Base-by-base conservation (phyloP, 2,888 invertebrate genomes). In the Exocentrus adspersus region DNA sequence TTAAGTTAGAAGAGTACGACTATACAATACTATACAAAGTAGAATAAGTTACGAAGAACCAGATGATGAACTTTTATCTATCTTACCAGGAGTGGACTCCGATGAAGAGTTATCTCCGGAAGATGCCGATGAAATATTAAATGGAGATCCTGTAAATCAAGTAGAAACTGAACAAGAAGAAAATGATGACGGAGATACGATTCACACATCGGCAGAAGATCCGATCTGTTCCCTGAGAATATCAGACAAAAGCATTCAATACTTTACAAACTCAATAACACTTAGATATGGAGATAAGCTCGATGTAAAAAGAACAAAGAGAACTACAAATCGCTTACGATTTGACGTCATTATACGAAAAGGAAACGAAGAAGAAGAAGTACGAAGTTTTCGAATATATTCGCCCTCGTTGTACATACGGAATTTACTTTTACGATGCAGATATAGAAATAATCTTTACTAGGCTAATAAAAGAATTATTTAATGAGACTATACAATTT, bases 201-300 rank as follows among this genome's bases (percentile, higher is more conserved):
- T 57, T 9, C 58, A 58, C 20, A 30, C 46, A 7, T 24, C 48
- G 20, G 30, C 45, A 46, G 58, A 58, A 48, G 43, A 58, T 28
- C 58, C 58, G 12, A 58, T 57, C 14, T 43, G 45, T 16, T 43
- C 32, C 24, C 14, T 57, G 30, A 43, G 28, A n/a, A 57, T 57
- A 24, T 57, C 57, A 10, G 43, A 2, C 30, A 30, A 30, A 30
- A 30, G 30, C n/a, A 30, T 30, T 30, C 30, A 30, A 17, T 16
- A 37, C 17, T 54, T 54, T 20, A 54, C 28, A 12, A 56, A 56
- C 16, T 43, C 37, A 42, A 43, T 56, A 21, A 56, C 28, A 5
- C 21, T 56, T 24, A 30, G 42, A 4, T 43, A 42, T 37, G 56
- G 42, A 56, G 57, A 46, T 42, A 14, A 24, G 7, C 24, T 28